phyloP scores from a whole-genome alignment of 2,113 vertebrate genomes.

The Sander vitreus region DNA sequence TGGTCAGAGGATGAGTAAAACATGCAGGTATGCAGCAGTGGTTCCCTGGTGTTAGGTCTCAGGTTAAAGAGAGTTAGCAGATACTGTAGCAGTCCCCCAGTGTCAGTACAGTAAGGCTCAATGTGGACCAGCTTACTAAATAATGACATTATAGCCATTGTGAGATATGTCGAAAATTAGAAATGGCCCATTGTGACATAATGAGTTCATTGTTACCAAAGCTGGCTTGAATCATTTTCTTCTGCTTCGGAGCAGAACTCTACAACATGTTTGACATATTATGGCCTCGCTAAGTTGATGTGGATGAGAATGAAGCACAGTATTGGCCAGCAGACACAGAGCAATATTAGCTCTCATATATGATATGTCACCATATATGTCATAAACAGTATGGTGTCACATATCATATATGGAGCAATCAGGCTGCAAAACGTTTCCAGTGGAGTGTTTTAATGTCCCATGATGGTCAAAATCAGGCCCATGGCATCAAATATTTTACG shows the following conservation, averaged over 20 bases:
- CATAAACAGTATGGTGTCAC: too few relatives aligned
- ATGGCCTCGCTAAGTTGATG: neutral
- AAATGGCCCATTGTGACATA: constrained; percentile 10
- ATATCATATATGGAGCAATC: too few relatives aligned
- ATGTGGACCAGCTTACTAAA: neutral
- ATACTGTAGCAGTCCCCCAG: neutral
- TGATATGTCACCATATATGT: too few relatives aligned
- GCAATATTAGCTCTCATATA: neutral
- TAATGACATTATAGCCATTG: neutral
- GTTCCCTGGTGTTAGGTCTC: neutral
- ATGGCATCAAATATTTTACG: too few relatives aligned
- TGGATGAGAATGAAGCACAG: too few relatives aligned
- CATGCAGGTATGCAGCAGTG: constrained; percentile 12
- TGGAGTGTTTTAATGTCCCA: too few relatives aligned
- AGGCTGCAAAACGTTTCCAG: too few relatives aligned
- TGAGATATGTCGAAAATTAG: neutral
- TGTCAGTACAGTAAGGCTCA: constrained; percentile 5
- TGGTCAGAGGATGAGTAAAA: constrained; percentile 30
- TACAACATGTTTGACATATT: neutral
- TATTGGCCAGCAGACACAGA: neutral
- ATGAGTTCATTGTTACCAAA: neutral
- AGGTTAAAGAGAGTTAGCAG: constrained; percentile 22
- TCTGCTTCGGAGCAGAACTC: too few relatives aligned
- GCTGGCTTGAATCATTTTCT: neutral
- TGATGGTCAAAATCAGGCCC: too few relatives aligned